Conservation (phyloP, 2,797 vertebrate genomes). For the Rhincodon typus region DNA sequence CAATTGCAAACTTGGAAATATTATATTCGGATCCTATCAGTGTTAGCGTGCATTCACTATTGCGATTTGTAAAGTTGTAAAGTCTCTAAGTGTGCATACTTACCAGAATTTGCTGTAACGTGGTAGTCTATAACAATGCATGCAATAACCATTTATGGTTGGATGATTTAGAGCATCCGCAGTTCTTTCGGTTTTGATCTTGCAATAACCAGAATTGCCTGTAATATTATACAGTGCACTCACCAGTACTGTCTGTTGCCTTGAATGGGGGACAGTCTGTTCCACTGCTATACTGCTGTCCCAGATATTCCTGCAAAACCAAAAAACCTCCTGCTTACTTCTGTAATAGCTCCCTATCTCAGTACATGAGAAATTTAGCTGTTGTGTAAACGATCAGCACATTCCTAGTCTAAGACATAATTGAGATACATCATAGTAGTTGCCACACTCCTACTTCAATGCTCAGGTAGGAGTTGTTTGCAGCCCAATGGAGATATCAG, state of each 20-base stretch:
- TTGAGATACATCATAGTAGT: background rate
- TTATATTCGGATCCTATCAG: no score
- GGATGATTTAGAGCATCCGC: no score
- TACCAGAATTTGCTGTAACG: no score
- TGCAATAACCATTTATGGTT: no score
- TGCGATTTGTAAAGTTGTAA: no score
- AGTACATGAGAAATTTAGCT: background rate
- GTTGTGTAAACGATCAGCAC: background rate
- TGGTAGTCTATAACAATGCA: no score
- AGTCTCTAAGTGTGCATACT: no score
- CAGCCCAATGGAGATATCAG: no score
- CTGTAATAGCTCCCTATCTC: background rate
- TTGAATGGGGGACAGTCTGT: constrained; percentile 74
- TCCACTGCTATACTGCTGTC: constrained; percentile 87
- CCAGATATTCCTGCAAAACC: constrained; percentile 84
- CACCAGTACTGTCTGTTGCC: constrained; percentile 74
- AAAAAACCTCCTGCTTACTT: background rate
- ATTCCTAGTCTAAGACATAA: background rate
- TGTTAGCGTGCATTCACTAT: no score
- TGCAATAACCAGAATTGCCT: no score
- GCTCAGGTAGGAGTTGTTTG: background rate
- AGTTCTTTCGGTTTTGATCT: no score
- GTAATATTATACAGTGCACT: constrained; percentile 47
- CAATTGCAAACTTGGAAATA: no score
- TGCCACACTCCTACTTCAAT: background rate